Evolutionary conservation across 2,797 vertebrate species (phyloP).

Genomic region (Hydrophis major): DNA sequence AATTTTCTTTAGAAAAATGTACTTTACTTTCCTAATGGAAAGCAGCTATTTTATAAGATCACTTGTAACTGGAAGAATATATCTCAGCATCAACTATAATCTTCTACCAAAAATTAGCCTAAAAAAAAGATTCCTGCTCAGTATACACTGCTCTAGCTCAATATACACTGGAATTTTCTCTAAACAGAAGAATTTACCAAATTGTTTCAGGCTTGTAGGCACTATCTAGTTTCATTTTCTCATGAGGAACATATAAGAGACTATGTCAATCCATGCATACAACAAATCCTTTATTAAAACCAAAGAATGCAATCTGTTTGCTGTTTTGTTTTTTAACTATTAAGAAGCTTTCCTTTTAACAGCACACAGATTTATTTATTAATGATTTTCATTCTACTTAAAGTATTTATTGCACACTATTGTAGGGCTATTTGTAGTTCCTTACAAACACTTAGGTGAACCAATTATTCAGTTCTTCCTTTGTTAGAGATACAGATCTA

Average conservation of each 20-base stretch:
- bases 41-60: neutral
- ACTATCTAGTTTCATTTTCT: neutral
- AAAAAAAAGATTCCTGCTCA: neutral
- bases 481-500: neutral
- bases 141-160: neutral
- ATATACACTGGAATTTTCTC: neutral
- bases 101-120: neutral
- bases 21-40: neutral
- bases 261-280: neutral
- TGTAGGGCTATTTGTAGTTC: neutral
- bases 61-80: neutral
- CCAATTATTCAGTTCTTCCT: neutral
- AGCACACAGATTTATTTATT: neutral
- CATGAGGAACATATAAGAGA: neutral
- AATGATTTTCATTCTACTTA: neutral
- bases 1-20: neutral
- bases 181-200: neutral
- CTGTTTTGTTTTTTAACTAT: neutral
- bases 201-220: neutral
- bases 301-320: neutral
- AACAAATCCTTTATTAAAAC: neutral
- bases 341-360: neutral
- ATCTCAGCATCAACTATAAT: neutral
- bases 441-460: neutral
- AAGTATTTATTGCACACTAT: neutral